Conservation (phyloP, 2,888 invertebrate species). For the Idaea aversata region DNA sequence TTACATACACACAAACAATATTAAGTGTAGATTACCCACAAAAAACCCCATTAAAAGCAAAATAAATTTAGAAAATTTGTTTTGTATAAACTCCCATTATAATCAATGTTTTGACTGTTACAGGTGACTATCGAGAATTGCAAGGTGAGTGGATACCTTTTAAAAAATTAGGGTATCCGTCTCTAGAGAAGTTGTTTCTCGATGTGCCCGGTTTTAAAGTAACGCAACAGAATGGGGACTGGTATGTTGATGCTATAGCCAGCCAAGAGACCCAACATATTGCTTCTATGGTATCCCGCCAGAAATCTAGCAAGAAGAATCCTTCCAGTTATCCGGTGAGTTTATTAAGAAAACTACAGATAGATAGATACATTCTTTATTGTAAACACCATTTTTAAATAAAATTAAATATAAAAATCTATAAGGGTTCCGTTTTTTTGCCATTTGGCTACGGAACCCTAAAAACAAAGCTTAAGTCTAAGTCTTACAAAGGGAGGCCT, state of each 20-base stretch:
- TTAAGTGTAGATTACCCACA: background rate
- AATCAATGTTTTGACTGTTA: conserved; percentile 10
- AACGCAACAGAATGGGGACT: conserved; percentile 74
- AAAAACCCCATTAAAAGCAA: no score
- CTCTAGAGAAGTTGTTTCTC: conserved; percentile 80
- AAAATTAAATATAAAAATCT: no score
- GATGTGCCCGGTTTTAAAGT: conserved; percentile 80
- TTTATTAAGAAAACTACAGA: background rate
- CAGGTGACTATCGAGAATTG: conserved; percentile 82
- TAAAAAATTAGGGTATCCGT: conserved; percentile 78
- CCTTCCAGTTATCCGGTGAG: conserved; percentile 41
- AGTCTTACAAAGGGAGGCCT: no score
- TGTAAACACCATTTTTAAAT: no score
- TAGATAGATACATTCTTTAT: no score
- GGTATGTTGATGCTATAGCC: conserved; percentile 79
- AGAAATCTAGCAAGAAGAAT: conserved; percentile 66
- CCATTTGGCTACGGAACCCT: no score
- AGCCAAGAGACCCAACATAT: conserved; percentile 82
- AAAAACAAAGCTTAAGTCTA: no score
- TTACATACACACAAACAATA: background rate
- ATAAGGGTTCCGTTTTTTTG: no score
- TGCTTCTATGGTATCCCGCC: conserved; percentile 71
- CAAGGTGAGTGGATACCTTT: conserved; percentile 84
- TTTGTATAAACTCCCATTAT: no score
- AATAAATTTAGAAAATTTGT: no score